Evolutionary conservation across 2,113 vertebrate genomes (phyloP).

Genomic region (Bambusicola thoracicus): DNA sequence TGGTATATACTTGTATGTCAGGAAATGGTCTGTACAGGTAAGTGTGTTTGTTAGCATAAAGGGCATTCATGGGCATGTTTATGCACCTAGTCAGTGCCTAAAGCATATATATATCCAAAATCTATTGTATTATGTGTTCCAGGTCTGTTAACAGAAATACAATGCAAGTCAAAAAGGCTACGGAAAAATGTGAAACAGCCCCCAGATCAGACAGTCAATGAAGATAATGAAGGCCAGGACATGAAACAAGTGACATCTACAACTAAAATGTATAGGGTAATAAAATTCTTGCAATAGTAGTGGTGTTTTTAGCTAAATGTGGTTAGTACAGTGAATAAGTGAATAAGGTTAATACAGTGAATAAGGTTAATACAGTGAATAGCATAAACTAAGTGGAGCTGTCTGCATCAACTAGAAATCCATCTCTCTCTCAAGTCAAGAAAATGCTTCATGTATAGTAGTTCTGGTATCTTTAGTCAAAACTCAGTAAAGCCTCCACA

Average conservation of each 20-base stretch:
- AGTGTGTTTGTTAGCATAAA: background rate
- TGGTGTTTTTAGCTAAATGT: background rate
- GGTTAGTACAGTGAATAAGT: background rate
- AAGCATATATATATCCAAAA: background rate
- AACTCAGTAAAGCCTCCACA: background rate
- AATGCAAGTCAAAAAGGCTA: conserved; percentile 96
- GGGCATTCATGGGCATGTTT: background rate
- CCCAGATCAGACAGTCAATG: conserved; percentile 75
- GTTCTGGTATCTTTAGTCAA: background rate
- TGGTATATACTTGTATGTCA: background rate
- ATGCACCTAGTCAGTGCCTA: background rate
- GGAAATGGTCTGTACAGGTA: background rate
- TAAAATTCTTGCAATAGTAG: conserved; percentile 18
- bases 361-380: background rate
- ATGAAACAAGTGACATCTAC: conserved; percentile 92
- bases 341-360: background rate
- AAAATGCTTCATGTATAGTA: background rate
- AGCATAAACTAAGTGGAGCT: background rate
- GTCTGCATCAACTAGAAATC: background rate
- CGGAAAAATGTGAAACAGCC: conserved; percentile 89
- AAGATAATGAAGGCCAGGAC: conserved; percentile 84
- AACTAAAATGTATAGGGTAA: conserved; percentile 88
- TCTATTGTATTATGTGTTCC: conserved; percentile 21
- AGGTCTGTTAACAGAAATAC: conserved; percentile 98
- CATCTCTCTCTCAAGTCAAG: background rate